Evolutionary conservation across 2,113 vertebrate species (phyloP).

Genomic region (Nothobranchius kuhntae): DNA sequence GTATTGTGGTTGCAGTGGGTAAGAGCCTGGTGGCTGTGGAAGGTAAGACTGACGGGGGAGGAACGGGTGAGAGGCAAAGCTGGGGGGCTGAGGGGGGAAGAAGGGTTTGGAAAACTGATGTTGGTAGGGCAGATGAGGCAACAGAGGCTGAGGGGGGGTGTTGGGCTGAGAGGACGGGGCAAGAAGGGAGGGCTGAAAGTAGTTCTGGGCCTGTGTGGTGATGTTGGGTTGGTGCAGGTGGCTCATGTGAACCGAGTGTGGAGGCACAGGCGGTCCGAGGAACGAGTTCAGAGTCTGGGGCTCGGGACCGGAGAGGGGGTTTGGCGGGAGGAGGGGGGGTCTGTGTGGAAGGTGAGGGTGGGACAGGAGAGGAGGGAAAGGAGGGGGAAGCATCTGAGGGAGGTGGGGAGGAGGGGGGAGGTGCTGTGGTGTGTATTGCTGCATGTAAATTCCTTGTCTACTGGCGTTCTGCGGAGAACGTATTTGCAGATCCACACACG

Average conservation of each 20-base stretch:
- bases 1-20: constrained; percentile 54
- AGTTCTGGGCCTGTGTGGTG: constrained; percentile 47
- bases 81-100: constrained; percentile 54
- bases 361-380: constrained; percentile 42
- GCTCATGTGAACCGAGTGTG: constrained; percentile 37
- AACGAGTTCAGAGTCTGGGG: constrained; percentile 48
- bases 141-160: constrained; percentile 30
- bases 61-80: constrained; percentile 53
- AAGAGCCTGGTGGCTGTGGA: constrained; percentile 23
- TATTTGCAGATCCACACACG: constrained; percentile 9
- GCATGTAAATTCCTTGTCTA: constrained; percentile 55
- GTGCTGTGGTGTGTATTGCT: constrained; percentile 58
- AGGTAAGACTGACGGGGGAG: constrained; percentile 55
- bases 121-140: constrained; percentile 41
- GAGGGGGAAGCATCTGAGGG: constrained; percentile 51
- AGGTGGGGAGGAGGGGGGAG: constrained; percentile 34
- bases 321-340: constrained; percentile 31
- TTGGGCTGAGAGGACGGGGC: not conserved
- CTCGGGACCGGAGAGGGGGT: not conserved
- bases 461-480: not conserved
- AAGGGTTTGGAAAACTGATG: constrained; percentile 59
- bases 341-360: constrained; percentile 52
- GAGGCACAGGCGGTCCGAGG: constrained; percentile 22
- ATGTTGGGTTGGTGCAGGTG: constrained; percentile 40
- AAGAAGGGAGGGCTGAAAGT: constrained; percentile 47